phyloP scores from a whole-genome alignment of 2,113 vertebrate species.

The Pollimyrus isidori region DNA sequence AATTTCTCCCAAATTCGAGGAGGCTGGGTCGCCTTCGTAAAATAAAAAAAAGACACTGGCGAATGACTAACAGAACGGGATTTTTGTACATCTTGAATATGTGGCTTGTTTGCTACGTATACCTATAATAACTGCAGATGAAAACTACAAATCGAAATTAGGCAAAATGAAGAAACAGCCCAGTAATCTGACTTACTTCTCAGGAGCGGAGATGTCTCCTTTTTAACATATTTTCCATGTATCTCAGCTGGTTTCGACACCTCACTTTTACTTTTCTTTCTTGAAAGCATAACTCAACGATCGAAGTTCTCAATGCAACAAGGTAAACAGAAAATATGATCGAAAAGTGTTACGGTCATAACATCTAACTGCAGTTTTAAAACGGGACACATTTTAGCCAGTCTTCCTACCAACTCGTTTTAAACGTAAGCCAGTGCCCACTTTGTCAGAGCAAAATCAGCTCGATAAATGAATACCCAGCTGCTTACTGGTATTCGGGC shows the following conservation, averaged over 20 bases:
- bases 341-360: slow-evolving; percentile 21
- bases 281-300: slow-evolving; percentile 78
- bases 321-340: slow-evolving; percentile 31
- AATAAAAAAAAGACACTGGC: background rate
- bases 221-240: slow-evolving; percentile 96
- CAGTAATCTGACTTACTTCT: slow-evolving; percentile 73
- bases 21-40: background rate
- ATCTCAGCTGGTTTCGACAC: slow-evolving; percentile 91
- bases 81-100: background rate
- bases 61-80: background rate
- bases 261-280: slow-evolving; percentile 94
- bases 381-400: slow-evolving; percentile 39
- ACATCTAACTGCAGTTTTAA: slow-evolving; percentile 15
- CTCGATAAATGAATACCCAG: slow-evolving; percentile 26
- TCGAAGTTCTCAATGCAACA: slow-evolving; percentile 39
- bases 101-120: background rate
- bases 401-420: background rate
- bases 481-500: slow-evolving; percentile 15
- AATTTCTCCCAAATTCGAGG: background rate
- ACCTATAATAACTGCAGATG: background rate
- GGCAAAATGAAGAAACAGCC: background rate
- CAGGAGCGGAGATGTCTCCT: slow-evolving; percentile 90
- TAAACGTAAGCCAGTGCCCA: background rate
- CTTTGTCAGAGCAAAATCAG: slow-evolving; percentile 16
- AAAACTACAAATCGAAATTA: background rate